phyloP scores from a whole-genome alignment of 2,113 vertebrate genomes.

The Piaya cayana region DNA sequence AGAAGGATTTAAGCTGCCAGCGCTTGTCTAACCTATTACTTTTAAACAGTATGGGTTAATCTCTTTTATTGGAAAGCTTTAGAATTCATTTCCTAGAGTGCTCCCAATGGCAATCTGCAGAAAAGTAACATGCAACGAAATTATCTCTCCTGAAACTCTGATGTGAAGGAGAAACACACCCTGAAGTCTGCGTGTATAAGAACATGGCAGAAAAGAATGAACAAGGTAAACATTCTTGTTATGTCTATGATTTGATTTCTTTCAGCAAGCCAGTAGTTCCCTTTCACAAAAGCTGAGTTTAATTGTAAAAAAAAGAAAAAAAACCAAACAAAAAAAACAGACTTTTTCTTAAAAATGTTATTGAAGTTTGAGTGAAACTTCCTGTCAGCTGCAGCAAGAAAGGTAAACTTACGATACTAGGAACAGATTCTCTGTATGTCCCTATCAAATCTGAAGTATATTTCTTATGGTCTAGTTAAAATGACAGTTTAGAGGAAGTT shows the following conservation, averaged over 20 bases:
- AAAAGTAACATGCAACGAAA: not conserved
- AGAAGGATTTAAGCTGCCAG: not conserved
- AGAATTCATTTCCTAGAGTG: not conserved
- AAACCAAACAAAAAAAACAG: not conserved
- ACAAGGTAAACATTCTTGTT: not conserved
- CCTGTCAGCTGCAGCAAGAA: not conserved
- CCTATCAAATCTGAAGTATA: not conserved
- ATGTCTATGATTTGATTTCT: fast-evolving
- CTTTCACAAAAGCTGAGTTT: not conserved
- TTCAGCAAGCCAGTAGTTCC: not conserved
- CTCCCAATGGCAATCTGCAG: not conserved
- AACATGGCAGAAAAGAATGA: not conserved
- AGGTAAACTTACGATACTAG: not conserved
- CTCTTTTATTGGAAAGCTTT: not conserved
- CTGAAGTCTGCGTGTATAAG: not conserved
- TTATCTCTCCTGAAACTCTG: not conserved
- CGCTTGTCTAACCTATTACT: not conserved
- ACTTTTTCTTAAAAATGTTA: not conserved
- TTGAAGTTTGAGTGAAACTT: not conserved
- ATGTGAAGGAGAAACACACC: not conserved
- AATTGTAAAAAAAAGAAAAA: not conserved
- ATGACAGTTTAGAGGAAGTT: not conserved
- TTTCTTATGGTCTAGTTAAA: not conserved
- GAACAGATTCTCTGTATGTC: not conserved
- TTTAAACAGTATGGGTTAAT: not conserved